Evolutionary conservation across 2,888 invertebrate species (phyloP), one percentile per base, ranked within the genome.

Genomic region (Pilophorus perplexus): DNA sequence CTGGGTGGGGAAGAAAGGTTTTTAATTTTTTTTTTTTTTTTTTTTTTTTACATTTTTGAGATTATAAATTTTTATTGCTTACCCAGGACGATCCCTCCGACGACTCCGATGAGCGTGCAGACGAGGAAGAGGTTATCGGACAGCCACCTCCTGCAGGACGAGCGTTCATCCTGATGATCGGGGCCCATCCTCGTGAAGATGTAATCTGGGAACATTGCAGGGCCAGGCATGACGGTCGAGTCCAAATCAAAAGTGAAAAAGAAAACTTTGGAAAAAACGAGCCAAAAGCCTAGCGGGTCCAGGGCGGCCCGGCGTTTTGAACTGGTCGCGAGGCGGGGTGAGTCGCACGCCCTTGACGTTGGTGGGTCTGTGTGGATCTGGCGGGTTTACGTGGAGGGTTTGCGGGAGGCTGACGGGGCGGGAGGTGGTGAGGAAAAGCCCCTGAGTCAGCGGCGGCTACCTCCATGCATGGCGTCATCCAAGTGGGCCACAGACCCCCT

Each of bases 121-220:
- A 91, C 80, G 69, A 93, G 83, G 78, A 93, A 85, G 5, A 86
- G 82, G 77, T 93, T 92, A 67, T 89, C 85, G 70, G 82, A 80
- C 69, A 90, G 77, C 84, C 88, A 88, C 10, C 64, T 20, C 16
- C 64, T 52, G 60, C 67, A 67, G 67, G 66, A 52, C 44, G 60
- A 55, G 42, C 68, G 50, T 20, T 50, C 38, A 16, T 70, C 71
- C 71, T 74, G 83, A 82, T 70, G 79, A 77, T 75, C 79, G 72
- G 77, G 76, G 72, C 86, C 86, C 87, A 88, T 88, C 83, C 88
- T 88, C 78, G 86, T 86, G 78, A 88, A 88, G 79, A 87, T 81
- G 80, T 88, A 88, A 79, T 87, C 88, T 86, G 86, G 85, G 84
- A 87, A 86, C 65, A 67, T 42, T 37, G 64, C 69, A 52, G 59